These are phyloP conservation scores for Ceratosolen solmsi DNA, from an alignment of 1,140 invertebrate genomes.

Conservation along the genomic window DNA sequence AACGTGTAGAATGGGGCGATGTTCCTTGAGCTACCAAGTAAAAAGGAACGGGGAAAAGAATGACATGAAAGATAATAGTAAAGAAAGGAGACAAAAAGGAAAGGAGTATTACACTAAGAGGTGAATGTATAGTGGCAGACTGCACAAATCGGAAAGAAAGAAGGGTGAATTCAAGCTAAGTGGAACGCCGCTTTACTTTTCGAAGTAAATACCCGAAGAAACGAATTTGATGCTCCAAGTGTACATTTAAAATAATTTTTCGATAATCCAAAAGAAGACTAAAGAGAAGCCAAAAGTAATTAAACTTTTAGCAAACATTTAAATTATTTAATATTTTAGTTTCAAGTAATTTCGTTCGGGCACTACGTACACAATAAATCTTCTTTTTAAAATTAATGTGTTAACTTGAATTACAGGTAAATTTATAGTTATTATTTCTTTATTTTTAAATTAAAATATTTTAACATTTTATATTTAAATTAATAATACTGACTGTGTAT, in stretches of 20 bases:
- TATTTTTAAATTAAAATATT: too few species aligned
- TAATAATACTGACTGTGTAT: too few species aligned
- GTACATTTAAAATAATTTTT: slow-evolving; percentile 9
- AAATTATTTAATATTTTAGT: not conserved
- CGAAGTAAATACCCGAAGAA: slow-evolving; percentile 9
- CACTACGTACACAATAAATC: too few species aligned
- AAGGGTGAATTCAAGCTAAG: slow-evolving; percentile 10
- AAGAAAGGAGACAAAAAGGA: not conserved
- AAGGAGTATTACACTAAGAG: not conserved
- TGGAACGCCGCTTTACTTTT: slow-evolving; percentile 16
- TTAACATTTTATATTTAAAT: too few species aligned
- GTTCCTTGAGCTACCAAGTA: not conserved
- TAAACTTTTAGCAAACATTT: slow-evolving; percentile 16
- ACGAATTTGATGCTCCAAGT: not conserved
- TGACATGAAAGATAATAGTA: slow-evolving; percentile 8
- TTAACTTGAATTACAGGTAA: too few species aligned
- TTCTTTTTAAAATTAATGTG: too few species aligned
- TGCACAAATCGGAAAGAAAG: not conserved
- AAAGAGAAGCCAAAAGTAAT: not conserved
- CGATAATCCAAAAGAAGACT: not conserved
- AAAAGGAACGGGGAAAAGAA: not conserved
- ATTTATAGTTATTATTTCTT: too few species aligned
- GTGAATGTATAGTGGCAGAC: not conserved
- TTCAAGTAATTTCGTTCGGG: not conserved
- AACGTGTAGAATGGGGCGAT: not conserved